Percentiles rank a stretch among this genome's conserved stretches.
These are phyloP conservation scores for Meandrina meandrites DNA, from an alignment of 92 coral and sea anemone species.

Conservation along the genomic window DNA sequence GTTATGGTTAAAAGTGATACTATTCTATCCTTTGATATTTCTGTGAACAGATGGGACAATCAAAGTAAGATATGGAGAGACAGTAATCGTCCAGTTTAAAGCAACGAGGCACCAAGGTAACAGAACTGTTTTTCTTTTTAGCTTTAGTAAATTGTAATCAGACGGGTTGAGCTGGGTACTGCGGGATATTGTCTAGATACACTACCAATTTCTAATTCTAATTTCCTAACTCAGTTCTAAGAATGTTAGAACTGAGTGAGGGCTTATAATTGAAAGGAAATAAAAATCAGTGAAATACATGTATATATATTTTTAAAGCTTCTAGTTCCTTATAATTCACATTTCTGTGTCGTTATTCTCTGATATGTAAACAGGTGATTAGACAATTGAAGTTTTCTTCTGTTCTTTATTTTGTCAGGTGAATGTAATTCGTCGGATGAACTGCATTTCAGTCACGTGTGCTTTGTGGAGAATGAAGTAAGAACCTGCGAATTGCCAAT, in stretches of 20 bases:
- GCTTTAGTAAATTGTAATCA: background rate
- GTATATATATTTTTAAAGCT: no score
- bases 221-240: no score
- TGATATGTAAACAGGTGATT: no score
- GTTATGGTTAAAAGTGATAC: background rate
- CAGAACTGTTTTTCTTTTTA: background rate
- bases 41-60: constrained; percentile 74
- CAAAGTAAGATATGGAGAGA: constrained; percentile 83
- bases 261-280: background rate
- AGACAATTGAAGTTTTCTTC: background rate
- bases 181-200: background rate
- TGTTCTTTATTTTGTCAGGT: constrained; percentile 13
- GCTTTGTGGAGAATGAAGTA: constrained; percentile 83
- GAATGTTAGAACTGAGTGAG: background rate
- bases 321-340: background rate
- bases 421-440: constrained; percentile 29
- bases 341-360: background rate
- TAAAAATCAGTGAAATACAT: no score
- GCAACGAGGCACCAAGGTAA: constrained; percentile 66
- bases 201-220: background rate
- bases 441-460: constrained; percentile 81
- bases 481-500: background rate
- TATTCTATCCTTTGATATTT: background rate
- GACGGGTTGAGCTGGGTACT: background rate
- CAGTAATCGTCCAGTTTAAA: constrained; percentile 83